Conservation (phyloP, 2,888 invertebrate genomes). For the Campoplex capitator region DNA sequence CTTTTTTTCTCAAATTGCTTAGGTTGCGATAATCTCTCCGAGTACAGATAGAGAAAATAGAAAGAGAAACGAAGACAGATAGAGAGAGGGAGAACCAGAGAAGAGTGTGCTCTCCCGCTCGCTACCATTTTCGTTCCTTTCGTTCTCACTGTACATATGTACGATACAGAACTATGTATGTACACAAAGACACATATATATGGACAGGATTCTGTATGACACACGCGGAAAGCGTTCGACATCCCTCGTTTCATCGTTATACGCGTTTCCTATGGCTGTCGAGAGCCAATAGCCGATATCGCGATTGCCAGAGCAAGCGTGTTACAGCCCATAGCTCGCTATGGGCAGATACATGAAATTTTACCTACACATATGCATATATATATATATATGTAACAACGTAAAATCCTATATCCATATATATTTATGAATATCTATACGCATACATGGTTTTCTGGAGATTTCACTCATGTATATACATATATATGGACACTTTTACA, state of each 20-base stretch:
- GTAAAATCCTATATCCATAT: no score
- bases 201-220: constrained; percentile 9
- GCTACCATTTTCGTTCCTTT: no score
- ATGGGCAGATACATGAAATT: constrained; percentile 13
- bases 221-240: constrained; percentile 41
- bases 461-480: not conserved
- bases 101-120: no score
- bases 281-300: constrained; percentile 62
- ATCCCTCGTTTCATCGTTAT: constrained; percentile 49
- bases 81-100: no score
- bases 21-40: constrained; percentile 13
- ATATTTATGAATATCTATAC: not conserved
- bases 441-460: not conserved
- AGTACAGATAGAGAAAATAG: not conserved
- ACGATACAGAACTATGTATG: no score
- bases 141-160: no score
- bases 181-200: no score
- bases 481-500: not conserved
- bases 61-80: not conserved
- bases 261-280: constrained; percentile 34
- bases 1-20: constrained; percentile 9
- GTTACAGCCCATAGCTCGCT: constrained; percentile 39
- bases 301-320: constrained; percentile 46
- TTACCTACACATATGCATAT: not conserved
- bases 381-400: no score